Percentiles rank a stretch among this genome's conserved stretches.
These are phyloP conservation scores for Mergus octosetaceus DNA, from an alignment of 2,797 vertebrate genomes.

Conservation along the genomic window DNA sequence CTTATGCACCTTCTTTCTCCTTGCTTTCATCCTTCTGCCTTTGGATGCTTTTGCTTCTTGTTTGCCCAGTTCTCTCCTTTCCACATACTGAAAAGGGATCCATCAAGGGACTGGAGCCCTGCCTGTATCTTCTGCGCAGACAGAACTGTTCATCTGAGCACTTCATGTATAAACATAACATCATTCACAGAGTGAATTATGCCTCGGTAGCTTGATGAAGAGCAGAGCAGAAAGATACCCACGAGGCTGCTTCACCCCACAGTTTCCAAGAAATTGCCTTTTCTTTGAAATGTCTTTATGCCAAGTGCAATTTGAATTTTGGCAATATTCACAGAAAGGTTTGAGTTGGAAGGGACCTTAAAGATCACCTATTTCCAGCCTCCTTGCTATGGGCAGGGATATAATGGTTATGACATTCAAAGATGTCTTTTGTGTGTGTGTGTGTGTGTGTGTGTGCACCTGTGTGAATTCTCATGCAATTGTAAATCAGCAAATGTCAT, in stretches of 20 bases:
- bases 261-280: not conserved
- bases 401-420: not conserved
- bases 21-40: not conserved
- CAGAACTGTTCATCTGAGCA: not conserved
- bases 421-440: not conserved
- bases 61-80: not conserved
- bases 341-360: no score
- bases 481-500: not conserved
- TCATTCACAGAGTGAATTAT: not conserved
- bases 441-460: no score
- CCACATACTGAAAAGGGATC: not conserved
- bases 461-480: not conserved
- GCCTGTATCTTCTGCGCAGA: not conserved
- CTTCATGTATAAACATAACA: not conserved
- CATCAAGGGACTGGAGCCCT: not conserved
- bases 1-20: not conserved
- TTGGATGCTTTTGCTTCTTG: not conserved
- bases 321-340: not conserved
- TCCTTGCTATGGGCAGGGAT: no score
- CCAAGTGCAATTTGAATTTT: not conserved
- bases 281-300: not conserved
- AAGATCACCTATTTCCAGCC: no score
- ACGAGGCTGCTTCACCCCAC: accelerated
- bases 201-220: not conserved
- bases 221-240: not conserved